Conservation (phyloP, 2,888 invertebrate genomes). For the Cosmia trapezina region DNA sequence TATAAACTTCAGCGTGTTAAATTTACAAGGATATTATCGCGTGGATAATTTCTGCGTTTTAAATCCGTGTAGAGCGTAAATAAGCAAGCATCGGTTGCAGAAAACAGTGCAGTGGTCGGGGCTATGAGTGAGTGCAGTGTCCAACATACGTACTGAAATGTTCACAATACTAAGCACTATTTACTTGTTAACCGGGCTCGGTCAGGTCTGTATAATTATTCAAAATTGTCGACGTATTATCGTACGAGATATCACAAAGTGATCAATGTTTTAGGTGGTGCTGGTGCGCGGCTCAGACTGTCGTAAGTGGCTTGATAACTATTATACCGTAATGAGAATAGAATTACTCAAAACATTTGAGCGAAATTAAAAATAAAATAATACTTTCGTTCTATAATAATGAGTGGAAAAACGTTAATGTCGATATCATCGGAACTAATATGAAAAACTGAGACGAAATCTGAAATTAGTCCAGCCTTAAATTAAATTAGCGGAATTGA, state of each 20-base stretch:
- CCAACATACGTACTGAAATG: slow-evolving; percentile 65
- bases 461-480: slow-evolving; percentile 40
- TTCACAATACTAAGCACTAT: slow-evolving; percentile 59
- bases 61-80: slow-evolving; percentile 76
- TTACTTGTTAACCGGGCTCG: slow-evolving; percentile 62
- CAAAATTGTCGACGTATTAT: slow-evolving; percentile 41
- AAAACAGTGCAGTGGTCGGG: slow-evolving; percentile 72
- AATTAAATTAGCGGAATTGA: slow-evolving; percentile 21
- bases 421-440: slow-evolving; percentile 54
- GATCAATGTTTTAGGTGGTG: slow-evolving; percentile 76
- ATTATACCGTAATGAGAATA: slow-evolving; percentile 27
- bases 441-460: slow-evolving; percentile 44
- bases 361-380: slow-evolving; percentile 17
- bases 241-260: slow-evolving; percentile 55
- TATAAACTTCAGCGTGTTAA: slow-evolving; percentile 70
- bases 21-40: slow-evolving; percentile 83
- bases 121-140: slow-evolving; percentile 71
- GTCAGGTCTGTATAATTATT: slow-evolving; percentile 74
- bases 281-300: slow-evolving; percentile 68
- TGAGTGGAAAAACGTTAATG: slow-evolving; percentile 23
- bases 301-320: slow-evolving; percentile 72
- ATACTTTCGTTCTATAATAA: slow-evolving; percentile 28
- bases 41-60: slow-evolving; percentile 81
- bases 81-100: slow-evolving; percentile 70
- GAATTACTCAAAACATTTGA: slow-evolving; percentile 11